phyloP scores from a whole-genome alignment of 2,888 invertebrate species.

The Pinctada fucata region DNA sequence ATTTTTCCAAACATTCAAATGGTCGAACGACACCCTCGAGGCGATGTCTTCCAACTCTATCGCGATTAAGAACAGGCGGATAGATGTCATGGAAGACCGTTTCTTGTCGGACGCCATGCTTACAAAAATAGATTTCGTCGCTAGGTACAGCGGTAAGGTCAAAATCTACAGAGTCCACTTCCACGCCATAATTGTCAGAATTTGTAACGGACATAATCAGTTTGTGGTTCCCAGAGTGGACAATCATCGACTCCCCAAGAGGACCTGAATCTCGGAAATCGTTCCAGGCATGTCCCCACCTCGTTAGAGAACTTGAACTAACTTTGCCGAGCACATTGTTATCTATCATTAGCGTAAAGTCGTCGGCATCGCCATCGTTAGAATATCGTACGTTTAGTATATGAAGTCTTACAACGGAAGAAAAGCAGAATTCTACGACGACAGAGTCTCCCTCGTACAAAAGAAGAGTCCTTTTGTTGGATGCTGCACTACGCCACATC shows the following conservation, averaged over 20 bases:
- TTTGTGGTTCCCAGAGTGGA: conserved; percentile 17
- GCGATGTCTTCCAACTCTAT: neutral
- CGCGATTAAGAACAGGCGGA: neutral
- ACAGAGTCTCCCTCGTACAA: conserved; percentile 18
- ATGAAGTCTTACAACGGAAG: neutral
- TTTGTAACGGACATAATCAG: conserved; percentile 5
- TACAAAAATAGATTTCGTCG: neutral
- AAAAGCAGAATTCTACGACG: conserved; percentile 12
- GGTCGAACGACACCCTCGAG: neutral
- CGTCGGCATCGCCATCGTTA: conserved; percentile 11
- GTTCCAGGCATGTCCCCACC: conserved; percentile 15
- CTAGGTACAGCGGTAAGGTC: neutral
- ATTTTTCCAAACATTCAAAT: conserved; percentile 13
- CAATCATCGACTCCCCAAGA: conserved; percentile 4
- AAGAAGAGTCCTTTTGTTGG: conserved; percentile 3
- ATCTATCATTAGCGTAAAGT: conserved; percentile 11
- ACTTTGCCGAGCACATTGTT: conserved; percentile 4
- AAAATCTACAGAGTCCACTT: conserved; percentile 5
- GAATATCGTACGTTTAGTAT: conserved; percentile 13
- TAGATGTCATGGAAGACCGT: neutral
- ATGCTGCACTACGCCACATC: conserved; percentile 16
- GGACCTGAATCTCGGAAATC: conserved; percentile 6
- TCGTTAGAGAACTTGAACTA: neutral
- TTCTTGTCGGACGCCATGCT: neutral
- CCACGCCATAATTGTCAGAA: conserved; percentile 20